phyloP scores from a whole-genome alignment of 2,888 invertebrate species.

The Cantharis rustica region DNA sequence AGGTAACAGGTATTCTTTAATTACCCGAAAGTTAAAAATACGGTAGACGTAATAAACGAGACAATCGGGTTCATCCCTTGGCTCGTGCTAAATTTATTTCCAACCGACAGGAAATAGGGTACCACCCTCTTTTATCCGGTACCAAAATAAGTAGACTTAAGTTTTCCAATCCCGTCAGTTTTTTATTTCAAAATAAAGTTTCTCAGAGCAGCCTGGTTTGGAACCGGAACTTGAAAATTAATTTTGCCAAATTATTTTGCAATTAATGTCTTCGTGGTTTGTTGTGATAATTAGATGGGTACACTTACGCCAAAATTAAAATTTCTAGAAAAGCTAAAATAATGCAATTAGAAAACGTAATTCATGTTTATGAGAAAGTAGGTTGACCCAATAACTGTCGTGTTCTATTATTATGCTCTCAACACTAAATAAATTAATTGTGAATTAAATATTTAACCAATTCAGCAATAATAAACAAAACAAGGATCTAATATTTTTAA shows the following conservation, averaged over 20 bases:
- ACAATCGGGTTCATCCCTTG: neutral
- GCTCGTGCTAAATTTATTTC: neutral
- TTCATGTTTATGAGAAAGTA: neutral
- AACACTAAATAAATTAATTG: neutral
- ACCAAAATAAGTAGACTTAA: neutral
- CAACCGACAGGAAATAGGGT: neutral
- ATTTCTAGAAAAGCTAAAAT: neutral
- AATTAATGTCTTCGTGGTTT: neutral
- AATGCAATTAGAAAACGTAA: neutral
- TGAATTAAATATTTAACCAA: neutral
- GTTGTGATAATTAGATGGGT: neutral
- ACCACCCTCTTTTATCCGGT: neutral
- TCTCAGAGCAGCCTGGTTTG: neutral
- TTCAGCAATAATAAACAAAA: neutral
- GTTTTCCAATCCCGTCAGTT: neutral
- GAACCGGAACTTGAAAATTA: neutral
- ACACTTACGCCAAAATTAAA: neutral
- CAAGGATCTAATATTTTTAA: neutral
- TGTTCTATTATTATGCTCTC: neutral
- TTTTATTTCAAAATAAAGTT: neutral
- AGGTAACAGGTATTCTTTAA: neutral
- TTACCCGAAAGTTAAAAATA: neutral
- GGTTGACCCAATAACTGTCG: neutral
- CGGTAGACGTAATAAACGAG: neutral
- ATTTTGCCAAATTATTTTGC: neutral